Evolutionary conservation across 1,140 invertebrate species (phyloP).

Genomic region (Cylas formicarius): DNA sequence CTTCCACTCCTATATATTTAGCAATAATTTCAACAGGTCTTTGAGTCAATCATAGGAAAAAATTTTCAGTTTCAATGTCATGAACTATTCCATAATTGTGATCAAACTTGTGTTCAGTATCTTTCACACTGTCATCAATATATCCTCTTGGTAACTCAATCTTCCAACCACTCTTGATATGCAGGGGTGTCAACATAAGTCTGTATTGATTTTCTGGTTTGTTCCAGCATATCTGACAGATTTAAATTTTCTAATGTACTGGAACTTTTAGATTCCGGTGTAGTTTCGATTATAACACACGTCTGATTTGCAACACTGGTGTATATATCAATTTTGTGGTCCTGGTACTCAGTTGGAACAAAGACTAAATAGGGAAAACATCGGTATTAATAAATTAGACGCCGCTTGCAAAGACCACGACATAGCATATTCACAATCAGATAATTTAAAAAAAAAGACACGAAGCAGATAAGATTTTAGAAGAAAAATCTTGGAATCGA

Average conservation of each 20-base stretch:
- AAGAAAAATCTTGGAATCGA: constrained; percentile 35
- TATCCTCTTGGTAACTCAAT: constrained; percentile 6
- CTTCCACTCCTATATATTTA: constrained; percentile 17
- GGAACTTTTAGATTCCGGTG: background rate
- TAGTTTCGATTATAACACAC: constrained; percentile 6
- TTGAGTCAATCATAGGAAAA: constrained; percentile 10
- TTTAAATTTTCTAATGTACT: background rate
- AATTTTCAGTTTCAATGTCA: constrained; percentile 14
- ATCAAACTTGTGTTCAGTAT: constrained; percentile 9
- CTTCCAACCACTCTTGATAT: constrained; percentile 6
- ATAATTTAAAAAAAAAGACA: constrained; percentile 35
- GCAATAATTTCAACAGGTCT: constrained; percentile 10
- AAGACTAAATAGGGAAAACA: no score
- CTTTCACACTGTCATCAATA: constrained; percentile 8
- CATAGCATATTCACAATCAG: constrained; percentile 37
- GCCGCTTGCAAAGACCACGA: no score
- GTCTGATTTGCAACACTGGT: no score
- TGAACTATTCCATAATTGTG: constrained; percentile 19
- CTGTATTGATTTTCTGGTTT: background rate
- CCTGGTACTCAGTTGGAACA: no score
- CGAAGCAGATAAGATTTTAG: constrained; percentile 38
- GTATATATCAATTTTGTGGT: no score
- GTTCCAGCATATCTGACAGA: constrained; percentile 10
- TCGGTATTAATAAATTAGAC: no score
- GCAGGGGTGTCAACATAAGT: background rate